Base-by-base conservation (phyloP, 2,113 vertebrate genomes). In the Paraplagusia blochii region DNA sequence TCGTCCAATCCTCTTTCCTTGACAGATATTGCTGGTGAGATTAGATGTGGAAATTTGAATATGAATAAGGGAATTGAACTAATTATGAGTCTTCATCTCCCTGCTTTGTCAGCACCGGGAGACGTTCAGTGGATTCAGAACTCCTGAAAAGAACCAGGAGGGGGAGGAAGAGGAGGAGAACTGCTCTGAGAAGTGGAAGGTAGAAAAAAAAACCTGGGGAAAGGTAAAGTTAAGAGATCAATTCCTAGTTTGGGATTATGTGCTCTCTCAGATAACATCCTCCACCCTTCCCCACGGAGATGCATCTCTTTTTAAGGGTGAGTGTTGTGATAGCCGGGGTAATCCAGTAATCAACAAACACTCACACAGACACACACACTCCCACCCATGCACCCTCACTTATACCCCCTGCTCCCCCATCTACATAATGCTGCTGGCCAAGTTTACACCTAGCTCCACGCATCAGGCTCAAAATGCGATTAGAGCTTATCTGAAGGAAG, bases 161-260 rank as follows among this genome's bases (percentile, higher is more conserved):
- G 58, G 57, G 54, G 68, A 57, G 44, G 36, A 54, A 17, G 53
- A 58, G 13, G 38, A 62, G 44, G 43, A 54, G 42, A 43, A 12
- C 7, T 58, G 44, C 55, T 22, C 63, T 42, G 63, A 36, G 43
- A 53, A 58, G 40, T 60, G 49, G 11, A 12, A 39, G 36, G 42
- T 49, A 40, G 52, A 61, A 76, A 58, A 70, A 63, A 73, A 50
- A 52, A 53, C 29, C 9, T 29, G 2, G 11, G 65, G 50, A 47
- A 71, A 53, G 78, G 77, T 75, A 81, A 80, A 84, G 88, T 84
- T 66, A 63, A 67, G 53, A 85, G 79, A 88, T 89, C 80, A 86
- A 80, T 85, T 75, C 72, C 44, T 72, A 74, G 72, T 81, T 87
- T 81, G 59, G 88, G 88, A 89, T 90, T 88, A 90, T 65, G 63